phyloP scores from a whole-genome alignment of 2,888 invertebrate species.

The Fragum fragum region DNA sequence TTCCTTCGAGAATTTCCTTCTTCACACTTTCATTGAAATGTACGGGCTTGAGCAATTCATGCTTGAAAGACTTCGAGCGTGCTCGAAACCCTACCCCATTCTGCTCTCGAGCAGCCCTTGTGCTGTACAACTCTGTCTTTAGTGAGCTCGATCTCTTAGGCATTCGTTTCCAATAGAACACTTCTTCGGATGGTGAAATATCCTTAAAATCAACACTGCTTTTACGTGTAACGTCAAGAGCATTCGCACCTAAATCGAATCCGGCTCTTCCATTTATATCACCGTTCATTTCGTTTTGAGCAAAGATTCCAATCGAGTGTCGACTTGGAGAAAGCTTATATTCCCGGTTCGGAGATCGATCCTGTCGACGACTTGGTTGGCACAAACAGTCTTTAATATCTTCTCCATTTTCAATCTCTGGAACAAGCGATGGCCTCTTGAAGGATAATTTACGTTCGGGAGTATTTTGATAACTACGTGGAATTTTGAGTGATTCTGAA shows the following conservation, averaged over 20 bases:
- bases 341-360: constrained; percentile 2
- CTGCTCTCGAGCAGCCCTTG: not conserved
- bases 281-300: constrained; percentile 12
- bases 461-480: not conserved
- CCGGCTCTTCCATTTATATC: not conserved
- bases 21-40: constrained; percentile 12
- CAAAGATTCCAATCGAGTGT: not conserved
- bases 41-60: constrained; percentile 12
- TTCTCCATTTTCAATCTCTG: constrained; percentile 17
- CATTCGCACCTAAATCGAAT: not conserved
- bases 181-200: not conserved
- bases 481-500: constrained; percentile 17
- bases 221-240: not conserved
- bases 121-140: not conserved
- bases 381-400: not conserved
- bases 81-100: not conserved
- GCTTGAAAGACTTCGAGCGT: constrained; percentile 19
- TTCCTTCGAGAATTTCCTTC: not conserved
- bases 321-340: constrained; percentile 6
- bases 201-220: constrained; percentile 13
- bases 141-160: constrained; percentile 11
- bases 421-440: constrained; percentile 14
- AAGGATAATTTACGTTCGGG: constrained; percentile 5
- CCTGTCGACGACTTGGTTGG: not conserved
- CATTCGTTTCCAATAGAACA: not conserved